Evolutionary conservation across 2,113 vertebrate species (phyloP).

Genomic region (Jacana jacana): DNA sequence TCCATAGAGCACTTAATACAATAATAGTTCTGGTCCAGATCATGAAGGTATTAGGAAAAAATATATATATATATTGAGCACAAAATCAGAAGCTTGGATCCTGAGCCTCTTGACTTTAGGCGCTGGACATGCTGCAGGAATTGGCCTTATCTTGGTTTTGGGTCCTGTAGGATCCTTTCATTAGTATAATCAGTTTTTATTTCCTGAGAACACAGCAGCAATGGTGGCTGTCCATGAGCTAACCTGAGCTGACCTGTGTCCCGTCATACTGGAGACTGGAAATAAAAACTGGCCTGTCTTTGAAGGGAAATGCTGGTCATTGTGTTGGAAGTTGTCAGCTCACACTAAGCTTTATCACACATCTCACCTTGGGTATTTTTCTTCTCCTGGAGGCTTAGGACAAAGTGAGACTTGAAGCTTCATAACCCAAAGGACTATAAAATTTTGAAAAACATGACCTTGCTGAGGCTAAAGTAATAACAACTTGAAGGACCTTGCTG

Average conservation of each 20-base stretch:
- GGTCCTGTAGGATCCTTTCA: neutral
- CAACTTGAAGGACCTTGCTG: neutral
- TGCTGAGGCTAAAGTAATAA: neutral
- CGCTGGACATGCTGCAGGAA: neutral
- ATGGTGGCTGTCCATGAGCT: rapidly evolving
- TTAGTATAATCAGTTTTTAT: neutral
- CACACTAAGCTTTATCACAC: neutral
- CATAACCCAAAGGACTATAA: neutral
- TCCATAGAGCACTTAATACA: neutral
- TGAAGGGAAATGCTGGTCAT: neutral
- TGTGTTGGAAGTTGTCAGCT: neutral
- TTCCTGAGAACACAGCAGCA: neutral
- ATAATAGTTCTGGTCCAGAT: neutral
- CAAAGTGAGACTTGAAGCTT: neutral
- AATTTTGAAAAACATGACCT: neutral
- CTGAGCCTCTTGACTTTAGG: neutral
- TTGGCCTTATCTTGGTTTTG: neutral
- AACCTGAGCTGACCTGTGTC: neutral
- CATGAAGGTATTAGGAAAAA: neutral
- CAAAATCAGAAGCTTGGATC: neutral
- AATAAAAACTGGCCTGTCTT: neutral
- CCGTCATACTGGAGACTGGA: neutral
- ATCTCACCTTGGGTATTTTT: neutral
- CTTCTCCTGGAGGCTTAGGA: neutral
- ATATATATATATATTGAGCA: rapidly evolving